phyloP scores from a whole-genome alignment of 2,113 vertebrate species.

The Corvus moneduloides region DNA sequence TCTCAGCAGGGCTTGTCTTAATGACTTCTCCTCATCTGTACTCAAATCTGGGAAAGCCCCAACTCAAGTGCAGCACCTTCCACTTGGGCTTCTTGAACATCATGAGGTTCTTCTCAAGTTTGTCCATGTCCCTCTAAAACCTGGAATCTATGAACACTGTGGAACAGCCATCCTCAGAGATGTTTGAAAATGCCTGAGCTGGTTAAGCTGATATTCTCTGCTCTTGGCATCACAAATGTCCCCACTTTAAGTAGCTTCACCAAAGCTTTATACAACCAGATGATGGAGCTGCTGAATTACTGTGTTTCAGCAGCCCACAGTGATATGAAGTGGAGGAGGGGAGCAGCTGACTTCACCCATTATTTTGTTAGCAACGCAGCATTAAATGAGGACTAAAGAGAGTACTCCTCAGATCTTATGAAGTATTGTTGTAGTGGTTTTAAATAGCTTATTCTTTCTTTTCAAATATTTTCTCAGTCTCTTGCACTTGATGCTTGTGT shows the following conservation, averaged over 20 bases:
- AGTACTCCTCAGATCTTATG: not conserved
- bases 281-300: constrained; percentile 34
- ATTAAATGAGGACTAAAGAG: not conserved
- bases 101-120: not conserved
- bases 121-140: not conserved
- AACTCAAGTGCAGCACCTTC: not conserved
- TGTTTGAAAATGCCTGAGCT: not conserved
- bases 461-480: not conserved
- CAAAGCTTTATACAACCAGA: not conserved
- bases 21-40: not conserved
- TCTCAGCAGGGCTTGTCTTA: too few relatives aligned
- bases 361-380: not conserved
- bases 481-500: not conserved
- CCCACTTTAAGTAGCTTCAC: not conserved
- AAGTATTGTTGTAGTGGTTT: not conserved
- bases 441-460: not conserved
- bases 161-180: not conserved
- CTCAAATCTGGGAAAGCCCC: not conserved
- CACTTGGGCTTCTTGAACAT: not conserved
- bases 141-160: not conserved
- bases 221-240: not conserved
- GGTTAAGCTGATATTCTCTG: not conserved
- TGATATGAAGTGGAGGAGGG: not conserved
- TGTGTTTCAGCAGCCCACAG: not conserved
- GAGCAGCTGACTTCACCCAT: not conserved